Conservation (phyloP, 2,888 invertebrate genomes). For the Lasioglossum lativentre region DNA sequence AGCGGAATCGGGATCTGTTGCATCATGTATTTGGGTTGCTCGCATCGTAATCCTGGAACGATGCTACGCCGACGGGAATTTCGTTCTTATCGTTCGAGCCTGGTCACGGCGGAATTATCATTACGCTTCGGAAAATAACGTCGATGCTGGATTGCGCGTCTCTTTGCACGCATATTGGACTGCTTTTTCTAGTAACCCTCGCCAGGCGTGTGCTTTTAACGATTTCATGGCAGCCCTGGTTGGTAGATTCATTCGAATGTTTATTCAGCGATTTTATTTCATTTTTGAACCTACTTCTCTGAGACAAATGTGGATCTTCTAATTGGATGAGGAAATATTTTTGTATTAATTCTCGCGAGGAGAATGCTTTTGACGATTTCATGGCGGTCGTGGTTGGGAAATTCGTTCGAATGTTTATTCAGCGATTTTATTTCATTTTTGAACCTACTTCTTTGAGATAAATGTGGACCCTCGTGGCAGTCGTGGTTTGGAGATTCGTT, state of each 20-base stretch:
- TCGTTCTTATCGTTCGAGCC: constrained; percentile 17
- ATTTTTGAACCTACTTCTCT: too few relatives aligned
- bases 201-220: neutral
- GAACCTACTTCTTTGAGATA: too few relatives aligned
- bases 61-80: constrained; percentile 9
- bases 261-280: neutral
- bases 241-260: neutral
- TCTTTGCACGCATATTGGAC: neutral
- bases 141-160: neutral
- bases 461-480: too few relatives aligned
- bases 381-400: too few relatives aligned
- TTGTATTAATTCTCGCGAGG: neutral
- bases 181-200: neutral
- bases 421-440: too few relatives aligned
- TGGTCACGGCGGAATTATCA: constrained; percentile 27
- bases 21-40: constrained; percentile 55
- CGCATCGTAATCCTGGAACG: constrained; percentile 46
- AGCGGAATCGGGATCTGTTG: constrained; percentile 57
- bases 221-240: neutral
- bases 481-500: too few relatives aligned
- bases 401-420: neutral
- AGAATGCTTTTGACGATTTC: neutral
- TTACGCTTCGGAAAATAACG: constrained; percentile 11
- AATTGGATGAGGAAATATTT: neutral
- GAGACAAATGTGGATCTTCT: neutral